Base-by-base conservation (phyloP, 1,140 invertebrate species). In the Drosophila quadrilineata region DNA sequence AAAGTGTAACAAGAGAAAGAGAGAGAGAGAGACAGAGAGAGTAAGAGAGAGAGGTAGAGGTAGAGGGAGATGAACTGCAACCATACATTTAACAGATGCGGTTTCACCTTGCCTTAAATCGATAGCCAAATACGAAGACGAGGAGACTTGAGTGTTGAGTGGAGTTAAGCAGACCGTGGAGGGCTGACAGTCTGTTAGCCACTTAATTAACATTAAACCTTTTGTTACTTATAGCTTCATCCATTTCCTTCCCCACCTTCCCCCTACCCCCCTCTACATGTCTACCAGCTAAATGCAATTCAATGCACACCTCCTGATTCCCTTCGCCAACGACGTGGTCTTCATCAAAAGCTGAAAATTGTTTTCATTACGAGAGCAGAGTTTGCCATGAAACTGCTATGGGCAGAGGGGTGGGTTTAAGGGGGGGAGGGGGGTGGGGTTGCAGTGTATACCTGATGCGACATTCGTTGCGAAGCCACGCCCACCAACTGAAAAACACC, bases 131-230 rank as follows among this genome's bases (percentile, higher is more conserved):
- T n/a, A 12, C 12, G 19, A 41, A 8, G 1, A 1, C 5, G 19
- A 43, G 40, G 2, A 43, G 4, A 16, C 1, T 6, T 6, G 12
- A 3, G 8, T 1, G 19, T 4, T n/a, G 14, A 9, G 3, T 0
- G 16, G 2, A 31, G 4, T 3, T 2, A 8, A 38, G 19, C 2
- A 12, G 10, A 5, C 14, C 22, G n/a, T n/a, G n/a, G n/a, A 17
- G n/a, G 22, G 28, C 31, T 48, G 50, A 38, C 59, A 41, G 24
- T 33, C 35, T 49, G 53, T 41, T 43, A 57, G 60, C 52, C 52
- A 64, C 60, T 79, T 80, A 79, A 77, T 77, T 79, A 74, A 70
- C 64, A 79, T 77, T 64, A 79, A 79, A 45, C 50, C 57, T 50
- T 68, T 73, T 50, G 48, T 59, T 60, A 5, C 46, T n/a, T n/a